Percentiles rank a stretch among this genome's conserved stretches.
Conservation (phyloP, 2,888 invertebrate species). For the Dinocampus coccinellae region DNA sequence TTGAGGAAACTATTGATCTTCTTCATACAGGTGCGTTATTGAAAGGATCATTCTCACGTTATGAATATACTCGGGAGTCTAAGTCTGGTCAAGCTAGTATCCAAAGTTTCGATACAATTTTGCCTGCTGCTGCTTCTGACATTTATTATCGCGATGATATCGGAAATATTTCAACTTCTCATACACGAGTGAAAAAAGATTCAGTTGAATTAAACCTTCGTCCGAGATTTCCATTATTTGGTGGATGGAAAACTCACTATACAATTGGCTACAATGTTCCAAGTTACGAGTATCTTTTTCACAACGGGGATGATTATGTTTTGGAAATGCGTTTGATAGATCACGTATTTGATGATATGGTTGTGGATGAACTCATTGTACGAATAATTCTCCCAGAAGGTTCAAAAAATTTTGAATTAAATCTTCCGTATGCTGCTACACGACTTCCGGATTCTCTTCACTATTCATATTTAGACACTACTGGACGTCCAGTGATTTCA, state of each 20-base stretch:
- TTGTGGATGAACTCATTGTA: conserved; percentile 89
- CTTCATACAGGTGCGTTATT: conserved; percentile 93
- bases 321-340: conserved; percentile 96
- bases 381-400: conserved; percentile 96
- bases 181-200: conserved; percentile 88
- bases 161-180: conserved; percentile 98
- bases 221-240: conserved; percentile 97
- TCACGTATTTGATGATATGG: conserved; percentile 97
- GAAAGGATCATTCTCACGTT: conserved; percentile 92
- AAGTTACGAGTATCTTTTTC: conserved; percentile 94
- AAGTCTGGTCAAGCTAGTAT: conserved; percentile 91
- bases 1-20: conserved; percentile 94
- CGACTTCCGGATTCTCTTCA: conserved; percentile 82
- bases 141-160: conserved; percentile 99
- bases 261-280: conserved; percentile 97
- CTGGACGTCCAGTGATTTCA: conserved; percentile 90
- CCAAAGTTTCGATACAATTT: conserved; percentile 88
- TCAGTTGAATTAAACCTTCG: conserved; percentile 95
- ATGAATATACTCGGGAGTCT: conserved; percentile 95
- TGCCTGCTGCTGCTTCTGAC: conserved; percentile 91
- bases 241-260: conserved; percentile 99
- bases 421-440: conserved; percentile 85
- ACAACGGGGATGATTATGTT: conserved; percentile 82
- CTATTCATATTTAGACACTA: conserved; percentile 95
- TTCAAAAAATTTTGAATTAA: conserved; percentile 83